A percentile compares a stretch with the other conserved stretches of the same genome.
Conservation (phyloP, 2,888 invertebrate species). For the Hydroisotoma schaefferi region DNA sequence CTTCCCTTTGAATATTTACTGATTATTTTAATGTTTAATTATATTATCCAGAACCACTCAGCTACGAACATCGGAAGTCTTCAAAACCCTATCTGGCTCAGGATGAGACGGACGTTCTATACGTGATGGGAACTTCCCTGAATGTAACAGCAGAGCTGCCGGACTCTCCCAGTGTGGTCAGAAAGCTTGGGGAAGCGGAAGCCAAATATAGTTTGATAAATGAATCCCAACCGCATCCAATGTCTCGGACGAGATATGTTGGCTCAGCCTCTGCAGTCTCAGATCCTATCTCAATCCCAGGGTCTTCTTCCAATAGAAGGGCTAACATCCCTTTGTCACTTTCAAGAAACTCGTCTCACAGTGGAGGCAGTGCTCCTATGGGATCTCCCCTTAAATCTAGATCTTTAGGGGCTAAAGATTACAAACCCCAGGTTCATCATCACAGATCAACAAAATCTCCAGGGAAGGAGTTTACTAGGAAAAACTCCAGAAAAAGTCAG, state of each 20-base stretch:
- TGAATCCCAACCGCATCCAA: slow-evolving; percentile 18
- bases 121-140: slow-evolving; percentile 42
- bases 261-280: slow-evolving; percentile 33
- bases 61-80: slow-evolving; percentile 27
- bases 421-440: slow-evolving; percentile 15
- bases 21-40: not conserved
- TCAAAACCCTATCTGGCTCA: slow-evolving; percentile 36
- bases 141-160: slow-evolving; percentile 46
- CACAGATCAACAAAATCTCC: slow-evolving; percentile 11
- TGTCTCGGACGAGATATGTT: slow-evolving; percentile 13
- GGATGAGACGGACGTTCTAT: slow-evolving; percentile 49
- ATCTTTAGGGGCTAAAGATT: slow-evolving; percentile 35
- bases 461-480: slow-evolving; percentile 25
- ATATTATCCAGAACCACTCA: slow-evolving; percentile 15
- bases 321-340: slow-evolving; percentile 10
- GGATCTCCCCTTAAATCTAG: slow-evolving; percentile 33
- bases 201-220: slow-evolving; percentile 32
- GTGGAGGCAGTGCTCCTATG: slow-evolving; percentile 19
- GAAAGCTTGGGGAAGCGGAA: slow-evolving; percentile 39
- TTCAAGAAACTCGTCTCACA: slow-evolving; percentile 30
- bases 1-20: not conserved
- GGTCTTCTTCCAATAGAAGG: slow-evolving; percentile 9
- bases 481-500: slow-evolving; percentile 23
- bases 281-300: slow-evolving; percentile 35
- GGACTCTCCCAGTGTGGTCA: slow-evolving; percentile 41